phyloP scores from a whole-genome alignment of 2,797 vertebrate species.

The Nasua narica region DNA sequence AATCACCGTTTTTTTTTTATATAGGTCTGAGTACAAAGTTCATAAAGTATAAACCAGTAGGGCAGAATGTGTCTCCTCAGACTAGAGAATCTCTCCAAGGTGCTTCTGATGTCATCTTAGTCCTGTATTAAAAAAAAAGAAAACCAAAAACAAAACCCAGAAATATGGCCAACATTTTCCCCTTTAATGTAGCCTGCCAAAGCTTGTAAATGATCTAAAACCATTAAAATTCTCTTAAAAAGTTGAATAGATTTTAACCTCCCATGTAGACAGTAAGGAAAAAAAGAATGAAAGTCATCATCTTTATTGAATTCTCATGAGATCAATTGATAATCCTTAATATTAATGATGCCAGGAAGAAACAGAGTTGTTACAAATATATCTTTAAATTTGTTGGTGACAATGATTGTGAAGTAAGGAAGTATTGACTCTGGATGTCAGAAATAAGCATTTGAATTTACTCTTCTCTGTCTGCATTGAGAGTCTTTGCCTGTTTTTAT shows the following conservation, averaged over 20 bases:
- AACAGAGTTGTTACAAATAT: background rate
- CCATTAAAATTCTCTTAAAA: conserved; percentile 7
- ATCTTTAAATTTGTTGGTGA: background rate
- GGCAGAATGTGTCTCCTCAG: conserved; percentile 54
- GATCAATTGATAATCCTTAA: conserved; percentile 11
- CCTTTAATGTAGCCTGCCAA: background rate
- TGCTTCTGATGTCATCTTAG: background rate
- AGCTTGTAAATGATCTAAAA: background rate
- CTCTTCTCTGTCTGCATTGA: background rate
- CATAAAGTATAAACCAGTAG: conserved; percentile 57
- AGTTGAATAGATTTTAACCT: conserved; percentile 8
- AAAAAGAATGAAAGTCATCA: background rate
- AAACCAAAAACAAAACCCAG: conserved; percentile 51
- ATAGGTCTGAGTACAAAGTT: conserved; percentile 65
- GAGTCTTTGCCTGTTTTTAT: conserved; percentile 40
- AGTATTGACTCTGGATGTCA: background rate
- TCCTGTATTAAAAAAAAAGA: background rate
- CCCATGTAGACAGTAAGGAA: background rate
- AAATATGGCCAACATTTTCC: conserved; percentile 3
- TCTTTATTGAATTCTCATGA: conserved; percentile 5
- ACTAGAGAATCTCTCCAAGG: conserved; percentile 48
- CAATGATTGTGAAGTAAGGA: background rate
- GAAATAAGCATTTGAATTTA: background rate
- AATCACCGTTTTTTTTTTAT: conserved; percentile 82
- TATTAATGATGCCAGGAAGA: background rate